Conservation (phyloP, 2,113 vertebrate species). For the Rutilus rutilus region DNA sequence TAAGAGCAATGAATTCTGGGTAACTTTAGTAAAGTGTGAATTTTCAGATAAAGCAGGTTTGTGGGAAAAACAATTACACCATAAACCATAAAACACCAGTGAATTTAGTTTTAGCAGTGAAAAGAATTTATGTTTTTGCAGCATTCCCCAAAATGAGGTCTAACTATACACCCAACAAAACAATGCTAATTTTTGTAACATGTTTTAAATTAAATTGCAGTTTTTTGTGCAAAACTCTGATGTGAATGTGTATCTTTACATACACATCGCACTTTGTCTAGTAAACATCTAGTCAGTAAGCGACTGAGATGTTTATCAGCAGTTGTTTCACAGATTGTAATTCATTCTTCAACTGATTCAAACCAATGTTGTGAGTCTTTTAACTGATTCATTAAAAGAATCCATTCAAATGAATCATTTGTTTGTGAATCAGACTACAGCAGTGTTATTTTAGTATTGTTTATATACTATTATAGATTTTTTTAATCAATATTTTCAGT, state of each 20-base stretch:
- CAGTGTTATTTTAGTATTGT: not conserved
- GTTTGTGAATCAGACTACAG: not conserved
- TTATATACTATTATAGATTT: not conserved
- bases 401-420: not conserved
- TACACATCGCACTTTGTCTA: not conserved
- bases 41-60: not conserved
- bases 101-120: not conserved
- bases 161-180: not conserved
- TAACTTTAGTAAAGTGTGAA: conserved; percentile 3
- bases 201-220: too few species aligned
- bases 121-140: not conserved
- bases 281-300: not conserved
- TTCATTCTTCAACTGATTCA: not conserved
- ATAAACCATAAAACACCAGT: not conserved
- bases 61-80: not conserved
- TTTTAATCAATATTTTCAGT: not conserved
- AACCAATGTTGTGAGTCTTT: not conserved
- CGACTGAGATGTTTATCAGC: not conserved
- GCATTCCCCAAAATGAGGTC: not conserved
- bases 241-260: not conserved
- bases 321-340: not conserved
- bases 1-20: not conserved
- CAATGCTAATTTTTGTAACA: too few species aligned
- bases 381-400: not conserved
- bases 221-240: too few species aligned